Evolutionary conservation across 2,888 invertebrate species (phyloP), one percentile per base, ranked within the genome.

Genomic region (Phortica okadai): DNA sequence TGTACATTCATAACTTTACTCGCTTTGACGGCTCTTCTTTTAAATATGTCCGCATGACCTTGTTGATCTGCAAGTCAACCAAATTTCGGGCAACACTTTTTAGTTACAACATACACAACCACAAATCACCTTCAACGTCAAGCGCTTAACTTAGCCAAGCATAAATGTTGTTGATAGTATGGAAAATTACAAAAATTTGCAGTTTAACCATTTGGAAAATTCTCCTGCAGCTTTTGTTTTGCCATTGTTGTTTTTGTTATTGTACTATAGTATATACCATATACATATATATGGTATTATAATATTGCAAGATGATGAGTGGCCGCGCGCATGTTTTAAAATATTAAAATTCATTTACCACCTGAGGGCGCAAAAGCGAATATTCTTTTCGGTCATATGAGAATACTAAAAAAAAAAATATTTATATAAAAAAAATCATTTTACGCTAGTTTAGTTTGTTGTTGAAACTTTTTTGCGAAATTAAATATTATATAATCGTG

Each of bases 161-260:
- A 42, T 42, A 45, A 14, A 56, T 56, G 56, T 33, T 33, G 33
- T 33, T 33, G 33, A 33, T 33, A 33, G 33, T 7, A 16, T 56
- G n/a, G 16, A 56, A 56, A 56, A 56, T 21, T 25, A 11, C 62
- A 67, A 44, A 14, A 67, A 67, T 67, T 67, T 44, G 4, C 21
- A 44, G 67, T 44, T 42, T 16, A 67, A 44, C 44, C 67, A 67
- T 67, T 67, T 67, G 67, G 67, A 67, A 67, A 67, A 67, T 42
- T 16, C 56, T 14, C 16, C 5, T 16, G 56, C 67, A 64, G 25
- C 21, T 33, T 25, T 64, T 64, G 21, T 64, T 64, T 64, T 64
- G 69, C 50, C 73, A 76, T 11, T 56, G 14, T 56, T n/a, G 16
- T 56, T 33, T 33, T 81, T 83, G 82, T 78, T 75, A 80, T 81